phyloP scores from a whole-genome alignment of 2,113 vertebrate genomes.

The Ammodytes dubius region DNA sequence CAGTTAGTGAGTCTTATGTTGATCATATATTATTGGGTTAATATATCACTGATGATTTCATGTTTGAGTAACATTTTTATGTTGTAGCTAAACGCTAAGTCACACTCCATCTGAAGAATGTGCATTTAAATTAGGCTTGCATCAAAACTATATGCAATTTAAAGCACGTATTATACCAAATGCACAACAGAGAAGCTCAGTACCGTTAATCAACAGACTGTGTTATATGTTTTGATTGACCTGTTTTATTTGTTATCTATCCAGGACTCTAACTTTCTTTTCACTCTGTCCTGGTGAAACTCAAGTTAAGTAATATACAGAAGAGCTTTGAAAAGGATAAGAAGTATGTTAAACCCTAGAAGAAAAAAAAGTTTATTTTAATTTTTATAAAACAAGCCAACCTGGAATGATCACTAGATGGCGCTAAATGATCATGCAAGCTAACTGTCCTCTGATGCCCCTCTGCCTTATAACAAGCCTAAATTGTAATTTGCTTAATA shows the following conservation, averaged over 20 bases:
- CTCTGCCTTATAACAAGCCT: neutral
- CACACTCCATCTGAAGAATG: neutral
- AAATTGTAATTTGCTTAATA: neutral
- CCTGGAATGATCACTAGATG: conserved; percentile 50
- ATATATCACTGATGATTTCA: neutral
- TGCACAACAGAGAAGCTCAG: neutral
- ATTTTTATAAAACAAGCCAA: neutral
- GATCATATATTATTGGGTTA: neutral
- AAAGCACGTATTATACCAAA: neutral
- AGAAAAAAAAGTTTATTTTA: neutral
- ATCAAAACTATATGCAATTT: neutral
- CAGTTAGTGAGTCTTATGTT: neutral
- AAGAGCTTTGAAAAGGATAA: neutral
- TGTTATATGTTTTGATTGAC: neutral
- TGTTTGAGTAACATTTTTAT: neutral
- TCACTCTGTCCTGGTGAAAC: neutral
- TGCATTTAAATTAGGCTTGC: neutral
- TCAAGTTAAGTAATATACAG: neutral
- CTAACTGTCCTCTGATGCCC: neutral
- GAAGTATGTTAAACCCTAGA: neutral
- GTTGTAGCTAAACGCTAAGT: neutral
- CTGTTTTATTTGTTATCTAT: neutral
- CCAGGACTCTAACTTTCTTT: neutral
- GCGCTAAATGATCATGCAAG: conserved; percentile 23
- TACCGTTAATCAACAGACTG: neutral